Conservation (phyloP, 2,888 invertebrate genomes). For the Balanococcus diminutus region DNA sequence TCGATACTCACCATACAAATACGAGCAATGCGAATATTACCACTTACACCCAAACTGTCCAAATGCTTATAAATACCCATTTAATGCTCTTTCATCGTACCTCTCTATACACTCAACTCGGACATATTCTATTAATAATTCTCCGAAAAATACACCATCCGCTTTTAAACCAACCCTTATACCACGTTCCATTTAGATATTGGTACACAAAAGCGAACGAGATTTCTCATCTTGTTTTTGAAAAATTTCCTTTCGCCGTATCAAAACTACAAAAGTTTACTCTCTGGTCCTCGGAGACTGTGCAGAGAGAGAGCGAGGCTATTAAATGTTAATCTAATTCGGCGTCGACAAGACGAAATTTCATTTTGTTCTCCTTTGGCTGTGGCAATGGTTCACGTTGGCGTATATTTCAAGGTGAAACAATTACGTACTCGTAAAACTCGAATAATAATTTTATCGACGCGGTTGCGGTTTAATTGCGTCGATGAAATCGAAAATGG, state of each 20-base stretch:
- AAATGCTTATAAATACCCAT: not conserved
- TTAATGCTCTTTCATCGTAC: not conserved
- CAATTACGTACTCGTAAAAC: not conserved
- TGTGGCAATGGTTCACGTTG: not conserved
- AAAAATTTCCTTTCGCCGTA: not conserved
- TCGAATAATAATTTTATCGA: too few relatives aligned
- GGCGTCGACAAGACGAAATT: slow-evolving; percentile 9
- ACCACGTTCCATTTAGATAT: not conserved
- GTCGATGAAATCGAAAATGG: too few relatives aligned
- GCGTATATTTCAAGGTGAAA: not conserved
- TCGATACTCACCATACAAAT: not conserved
- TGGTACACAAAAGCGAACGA: not conserved
- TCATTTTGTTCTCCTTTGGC: not conserved
- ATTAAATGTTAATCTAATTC: slow-evolving; percentile 8
- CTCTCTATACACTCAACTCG: too few relatives aligned
- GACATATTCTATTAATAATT: not conserved
- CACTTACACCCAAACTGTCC: too few relatives aligned
- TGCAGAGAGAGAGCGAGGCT: not conserved
- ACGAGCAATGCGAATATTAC: not conserved
- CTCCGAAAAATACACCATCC: not conserved
- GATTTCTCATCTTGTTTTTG: slow-evolving; percentile 1
- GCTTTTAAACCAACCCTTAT: not conserved
- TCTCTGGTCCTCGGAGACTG: not conserved
- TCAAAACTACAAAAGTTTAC: not conserved
- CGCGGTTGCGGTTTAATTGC: too few relatives aligned